Percentiles rank a stretch among this genome's conserved stretches.
Evolutionary conservation across 1,140 invertebrate genomes (phyloP).

Genomic region (Habropoda laboriosa): DNA sequence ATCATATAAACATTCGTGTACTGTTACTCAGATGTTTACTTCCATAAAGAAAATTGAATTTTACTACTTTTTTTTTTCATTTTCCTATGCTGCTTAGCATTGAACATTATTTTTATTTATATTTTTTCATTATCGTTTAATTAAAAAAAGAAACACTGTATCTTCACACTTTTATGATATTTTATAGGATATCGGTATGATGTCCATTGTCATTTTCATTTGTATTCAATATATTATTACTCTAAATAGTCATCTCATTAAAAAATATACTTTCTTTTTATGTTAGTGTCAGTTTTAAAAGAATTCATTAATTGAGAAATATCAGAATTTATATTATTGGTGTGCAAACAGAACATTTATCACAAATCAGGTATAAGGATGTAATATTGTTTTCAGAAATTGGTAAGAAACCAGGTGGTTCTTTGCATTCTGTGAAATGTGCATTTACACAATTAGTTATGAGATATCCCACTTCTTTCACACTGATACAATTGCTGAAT

Average conservation of each 20-base stretch:
- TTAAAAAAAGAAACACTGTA: neutral
- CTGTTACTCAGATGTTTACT: slow-evolving; percentile 60
- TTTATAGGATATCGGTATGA: neutral
- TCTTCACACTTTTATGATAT: neutral
- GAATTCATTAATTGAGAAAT: neutral
- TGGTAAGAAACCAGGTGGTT: slow-evolving; percentile 64
- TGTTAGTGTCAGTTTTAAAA: neutral
- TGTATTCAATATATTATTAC: neutral
- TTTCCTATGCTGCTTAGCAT: neutral
- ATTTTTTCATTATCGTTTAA: slow-evolving; percentile 8
- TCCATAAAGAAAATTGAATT: slow-evolving; percentile 36
- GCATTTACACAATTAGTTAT: slow-evolving; percentile 59
- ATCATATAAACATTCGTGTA: slow-evolving; percentile 61
- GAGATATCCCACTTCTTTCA: slow-evolving; percentile 60
- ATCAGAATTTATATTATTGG: slow-evolving; percentile 26
- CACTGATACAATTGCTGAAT: slow-evolving; percentile 61
- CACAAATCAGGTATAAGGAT: slow-evolving; percentile 71
- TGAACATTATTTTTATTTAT: neutral
- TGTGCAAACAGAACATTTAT: slow-evolving; percentile 61
- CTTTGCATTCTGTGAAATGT: slow-evolving; percentile 67
- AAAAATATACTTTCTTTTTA: neutral
- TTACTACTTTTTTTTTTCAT: neutral
- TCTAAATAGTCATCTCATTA: neutral
- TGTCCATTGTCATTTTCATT: neutral
- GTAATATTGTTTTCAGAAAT: slow-evolving; percentile 62